Base-by-base conservation (phyloP, 2,888 invertebrate genomes). In the Cantharis rufa region DNA sequence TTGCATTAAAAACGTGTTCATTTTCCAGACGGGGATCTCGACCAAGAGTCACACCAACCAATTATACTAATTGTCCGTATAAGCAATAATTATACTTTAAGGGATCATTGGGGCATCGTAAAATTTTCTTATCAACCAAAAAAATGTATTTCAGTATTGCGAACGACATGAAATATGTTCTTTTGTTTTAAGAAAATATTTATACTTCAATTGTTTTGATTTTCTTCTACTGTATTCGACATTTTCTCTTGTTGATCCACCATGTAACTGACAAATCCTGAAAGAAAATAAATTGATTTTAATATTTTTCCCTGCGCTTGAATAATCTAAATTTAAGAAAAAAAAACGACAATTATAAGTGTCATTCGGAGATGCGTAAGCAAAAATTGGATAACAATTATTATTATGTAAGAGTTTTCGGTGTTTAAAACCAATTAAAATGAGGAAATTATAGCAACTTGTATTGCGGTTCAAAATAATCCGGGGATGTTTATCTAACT, bases 1-100 rank as follows among this genome's bases (percentile, higher is more conserved):
- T 76, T 78, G 78, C 75, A 76, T 74, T 73, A 78, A 78, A 72
- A 73, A 78, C 70, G 75, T 71, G 70, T 62, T 75, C 78, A 78
- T 78, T 73, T 78, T 74, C 71, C n/a, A 32, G 28, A 63, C 13
- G 13, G 48, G 62, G 48, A 32, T 15, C 21, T 11, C 24, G 24
- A 61, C 15, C 27, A 13, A 24, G 1, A 63, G 48, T 62, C 28
- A 18, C 70, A 61, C 69, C 18, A 74, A 70, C 70, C 70, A 27
- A 48, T 64, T 64, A 28, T 62, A 62, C 74, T 74, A 75, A 75
- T 75, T 48, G 48, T 48, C 68, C 75, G 66, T 68, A 75, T 75
- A 75, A 71, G 62, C 68, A 68, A 75, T 48, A 48, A 48, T 75
- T 71, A 74, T 71, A 63, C 71, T 68, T 21, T 15, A 71, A 75